Evolutionary conservation across 2,888 invertebrate species (phyloP).

Genomic region (Campoplex capitator): DNA sequence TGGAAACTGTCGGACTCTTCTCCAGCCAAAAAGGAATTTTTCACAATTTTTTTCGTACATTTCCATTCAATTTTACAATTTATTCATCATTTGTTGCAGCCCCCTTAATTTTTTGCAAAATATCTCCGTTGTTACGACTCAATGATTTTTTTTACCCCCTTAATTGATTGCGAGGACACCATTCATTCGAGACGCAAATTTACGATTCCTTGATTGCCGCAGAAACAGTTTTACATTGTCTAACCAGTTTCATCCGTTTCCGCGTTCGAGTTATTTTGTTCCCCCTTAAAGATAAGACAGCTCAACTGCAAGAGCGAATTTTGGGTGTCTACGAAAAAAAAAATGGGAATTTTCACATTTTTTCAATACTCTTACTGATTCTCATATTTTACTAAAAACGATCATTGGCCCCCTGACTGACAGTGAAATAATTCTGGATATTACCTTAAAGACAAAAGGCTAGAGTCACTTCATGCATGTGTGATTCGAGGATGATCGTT

Average conservation of each 20-base stretch:
- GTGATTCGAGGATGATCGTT: slow-evolving; percentile 74
- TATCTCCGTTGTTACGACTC: neutral
- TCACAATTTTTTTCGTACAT: neutral
- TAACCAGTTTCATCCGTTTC: too few relatives aligned
- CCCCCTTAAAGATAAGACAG: neutral
- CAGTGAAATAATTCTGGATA: neutral
- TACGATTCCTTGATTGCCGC: too few relatives aligned
- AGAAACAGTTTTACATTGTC: too few relatives aligned
- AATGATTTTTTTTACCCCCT: neutral
- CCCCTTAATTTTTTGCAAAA: neutral
- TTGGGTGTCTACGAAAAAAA: neutral
- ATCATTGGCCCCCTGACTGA: neutral
- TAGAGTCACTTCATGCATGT: slow-evolving; percentile 77
- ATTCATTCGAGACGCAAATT: neutral
- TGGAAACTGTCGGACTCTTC: neutral
- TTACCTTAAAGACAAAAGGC: neutral
- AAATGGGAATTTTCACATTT: neutral
- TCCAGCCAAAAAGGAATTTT: neutral
- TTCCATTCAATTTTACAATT: neutral
- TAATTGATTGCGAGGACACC: neutral
- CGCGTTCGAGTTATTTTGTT: too few relatives aligned
- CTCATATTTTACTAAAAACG: neutral
- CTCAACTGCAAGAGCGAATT: too few relatives aligned
- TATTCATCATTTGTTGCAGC: neutral
- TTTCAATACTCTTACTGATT: neutral